These are phyloP conservation scores for Leptarthrus brevirostris DNA, from an alignment of 2,888 invertebrate species.

Conservation along the genomic window DNA sequence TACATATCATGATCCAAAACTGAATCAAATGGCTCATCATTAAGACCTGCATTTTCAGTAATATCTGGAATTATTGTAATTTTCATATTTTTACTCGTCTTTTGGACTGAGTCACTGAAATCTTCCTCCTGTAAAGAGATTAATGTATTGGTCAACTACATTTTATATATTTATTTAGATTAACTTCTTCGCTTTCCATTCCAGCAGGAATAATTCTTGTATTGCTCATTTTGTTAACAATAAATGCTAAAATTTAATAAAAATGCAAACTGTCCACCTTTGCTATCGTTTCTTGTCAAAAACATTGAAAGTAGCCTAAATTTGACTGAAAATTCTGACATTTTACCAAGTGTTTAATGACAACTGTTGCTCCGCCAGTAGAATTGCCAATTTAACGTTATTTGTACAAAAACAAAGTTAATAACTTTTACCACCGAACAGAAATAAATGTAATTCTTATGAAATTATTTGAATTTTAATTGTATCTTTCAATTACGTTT, in stretches of 20 bases:
- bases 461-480: too few relatives aligned
- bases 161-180: neutral
- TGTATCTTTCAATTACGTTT: too few relatives aligned
- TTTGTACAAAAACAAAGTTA: too few relatives aligned
- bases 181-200: slow-evolving; percentile 59
- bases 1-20: slow-evolving; percentile 59
- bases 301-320: slow-evolving; percentile 1
- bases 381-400: neutral
- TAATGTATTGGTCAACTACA: neutral
- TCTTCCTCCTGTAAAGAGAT: slow-evolving; percentile 43
- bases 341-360: neutral
- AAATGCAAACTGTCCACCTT: neutral
- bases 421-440: too few relatives aligned
- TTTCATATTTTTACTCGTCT: slow-evolving; percentile 60
- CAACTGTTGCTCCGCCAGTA: slow-evolving; percentile 6
- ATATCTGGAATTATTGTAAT: slow-evolving; percentile 65
- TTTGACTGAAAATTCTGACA: neutral
- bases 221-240: slow-evolving; percentile 36
- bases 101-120: slow-evolving; percentile 50
- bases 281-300: neutral
- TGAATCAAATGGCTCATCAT: slow-evolving; percentile 63
- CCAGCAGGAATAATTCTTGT: slow-evolving; percentile 61
- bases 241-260: neutral
- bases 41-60: slow-evolving; percentile 63
- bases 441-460: too few relatives aligned